Evolutionary conservation across 2,113 vertebrate species (phyloP).

Genomic region (Grammomys dolichurus): DNA sequence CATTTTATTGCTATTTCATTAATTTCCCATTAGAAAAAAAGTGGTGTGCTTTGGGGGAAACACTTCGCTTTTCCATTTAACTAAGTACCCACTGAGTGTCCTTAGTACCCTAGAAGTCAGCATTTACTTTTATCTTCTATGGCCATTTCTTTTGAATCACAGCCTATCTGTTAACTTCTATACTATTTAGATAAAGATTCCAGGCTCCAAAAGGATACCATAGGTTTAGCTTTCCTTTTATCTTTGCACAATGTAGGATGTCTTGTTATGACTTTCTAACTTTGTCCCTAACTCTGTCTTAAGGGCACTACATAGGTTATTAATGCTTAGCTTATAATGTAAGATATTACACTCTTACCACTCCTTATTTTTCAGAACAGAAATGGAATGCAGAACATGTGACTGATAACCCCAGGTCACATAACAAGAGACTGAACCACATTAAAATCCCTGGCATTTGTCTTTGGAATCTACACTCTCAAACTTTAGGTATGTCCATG

Average conservation of each 20-base stretch:
- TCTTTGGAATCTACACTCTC: background rate
- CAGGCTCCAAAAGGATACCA: background rate
- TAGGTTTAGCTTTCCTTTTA: background rate
- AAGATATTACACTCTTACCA: background rate
- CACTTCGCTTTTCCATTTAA: slow-evolving; percentile 23
- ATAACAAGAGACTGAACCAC: background rate
- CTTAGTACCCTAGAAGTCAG: background rate
- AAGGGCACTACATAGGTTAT: background rate
- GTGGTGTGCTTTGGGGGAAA: slow-evolving; percentile 5
- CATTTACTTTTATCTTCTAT: background rate
- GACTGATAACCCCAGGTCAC: background rate
- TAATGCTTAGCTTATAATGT: background rate
- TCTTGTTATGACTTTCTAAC: background rate
- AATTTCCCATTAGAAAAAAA: slow-evolving; percentile 72
- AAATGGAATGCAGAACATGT: background rate
- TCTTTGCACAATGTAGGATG: background rate
- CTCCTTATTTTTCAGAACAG: background rate
- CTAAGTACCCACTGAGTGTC: background rate
- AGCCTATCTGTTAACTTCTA: slow-evolving; percentile 9
- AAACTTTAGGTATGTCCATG: background rate
- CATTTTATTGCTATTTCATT: slow-evolving; percentile 79
- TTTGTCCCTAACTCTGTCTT: background rate
- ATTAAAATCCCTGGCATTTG: background rate
- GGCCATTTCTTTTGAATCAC: background rate
- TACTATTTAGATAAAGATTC: slow-evolving; percentile 19